phyloP scores from a whole-genome alignment of 2,797 vertebrate species.

The Podarcis siculus region DNA sequence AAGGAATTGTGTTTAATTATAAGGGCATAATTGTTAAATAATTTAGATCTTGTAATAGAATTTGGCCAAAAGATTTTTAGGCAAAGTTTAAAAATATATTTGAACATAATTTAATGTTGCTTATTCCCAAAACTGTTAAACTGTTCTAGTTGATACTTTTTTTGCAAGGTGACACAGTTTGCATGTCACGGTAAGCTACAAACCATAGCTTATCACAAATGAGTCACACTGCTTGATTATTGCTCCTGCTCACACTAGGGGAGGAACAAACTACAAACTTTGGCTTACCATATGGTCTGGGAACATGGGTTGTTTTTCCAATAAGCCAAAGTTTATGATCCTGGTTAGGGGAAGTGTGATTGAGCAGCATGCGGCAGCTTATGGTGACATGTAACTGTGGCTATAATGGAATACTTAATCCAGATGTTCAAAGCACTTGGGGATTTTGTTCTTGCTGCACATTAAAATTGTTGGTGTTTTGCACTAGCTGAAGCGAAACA shows the following conservation, averaged over 20 bases:
- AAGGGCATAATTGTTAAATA: not conserved
- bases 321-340: too few relatives aligned
- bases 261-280: too few relatives aligned
- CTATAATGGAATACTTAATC: not conserved
- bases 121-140: not conserved
- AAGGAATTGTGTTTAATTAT: not conserved
- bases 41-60: not conserved
- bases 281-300: too few relatives aligned
- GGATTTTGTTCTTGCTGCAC: not conserved
- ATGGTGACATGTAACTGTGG: not conserved
- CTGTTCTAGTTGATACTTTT: not conserved
- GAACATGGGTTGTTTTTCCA: too few relatives aligned
- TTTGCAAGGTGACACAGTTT: not conserved
- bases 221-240: too few relatives aligned
- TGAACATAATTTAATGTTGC: constrained; percentile 8
- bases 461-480: not conserved
- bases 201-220: too few relatives aligned
- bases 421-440: not conserved
- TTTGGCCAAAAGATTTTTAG: constrained; percentile 28
- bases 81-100: not conserved
- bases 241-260: too few relatives aligned
- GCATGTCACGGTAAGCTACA: too few relatives aligned
- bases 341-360: too few relatives aligned
- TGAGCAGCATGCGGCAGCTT: too few relatives aligned
- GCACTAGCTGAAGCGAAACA: constrained; percentile 11